Percentiles rank a stretch among this genome's conserved stretches.
phyloP scores from a whole-genome alignment of 2,113 vertebrate species.

The Tetraodon nigroviridis region DNA sequence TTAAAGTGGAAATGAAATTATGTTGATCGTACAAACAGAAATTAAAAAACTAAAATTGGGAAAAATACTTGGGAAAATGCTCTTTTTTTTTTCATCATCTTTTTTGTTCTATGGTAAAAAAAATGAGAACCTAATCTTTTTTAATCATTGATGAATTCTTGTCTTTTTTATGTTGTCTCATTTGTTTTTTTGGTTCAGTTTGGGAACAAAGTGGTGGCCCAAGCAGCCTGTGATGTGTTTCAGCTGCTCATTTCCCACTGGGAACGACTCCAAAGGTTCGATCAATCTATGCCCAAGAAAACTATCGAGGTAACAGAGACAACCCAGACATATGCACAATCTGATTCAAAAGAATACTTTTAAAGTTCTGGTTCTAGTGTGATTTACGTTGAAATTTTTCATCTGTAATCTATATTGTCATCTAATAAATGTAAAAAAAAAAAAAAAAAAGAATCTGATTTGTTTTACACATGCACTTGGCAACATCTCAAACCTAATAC shows the following conservation, averaged over 20 bases:
- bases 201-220: conserved; percentile 89
- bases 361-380: no score
- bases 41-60: conserved; percentile 43
- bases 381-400: no score
- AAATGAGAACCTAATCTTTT: no score
- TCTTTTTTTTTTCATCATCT: conserved; percentile 9
- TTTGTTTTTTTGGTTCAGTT: conserved; percentile 73
- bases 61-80: no score
- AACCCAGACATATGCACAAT: background rate
- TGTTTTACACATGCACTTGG: no score
- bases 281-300: conserved; percentile 84
- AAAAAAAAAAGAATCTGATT: no score
- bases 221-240: conserved; percentile 90
- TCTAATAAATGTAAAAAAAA: no score
- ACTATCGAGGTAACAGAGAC: conserved; percentile 84
- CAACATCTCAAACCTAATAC: no score
- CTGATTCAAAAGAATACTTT: background rate
- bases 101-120: background rate
- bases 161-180: background rate
- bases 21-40: conserved; percentile 60
- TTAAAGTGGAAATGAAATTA: conserved; percentile 65
- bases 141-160: background rate
- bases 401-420: no score
- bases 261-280: conserved; percentile 86
- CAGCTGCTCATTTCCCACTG: conserved; percentile 91